Evolutionary conservation across 2,113 vertebrate genomes (phyloP).

Genomic region (Xenopus laevis): DNA sequence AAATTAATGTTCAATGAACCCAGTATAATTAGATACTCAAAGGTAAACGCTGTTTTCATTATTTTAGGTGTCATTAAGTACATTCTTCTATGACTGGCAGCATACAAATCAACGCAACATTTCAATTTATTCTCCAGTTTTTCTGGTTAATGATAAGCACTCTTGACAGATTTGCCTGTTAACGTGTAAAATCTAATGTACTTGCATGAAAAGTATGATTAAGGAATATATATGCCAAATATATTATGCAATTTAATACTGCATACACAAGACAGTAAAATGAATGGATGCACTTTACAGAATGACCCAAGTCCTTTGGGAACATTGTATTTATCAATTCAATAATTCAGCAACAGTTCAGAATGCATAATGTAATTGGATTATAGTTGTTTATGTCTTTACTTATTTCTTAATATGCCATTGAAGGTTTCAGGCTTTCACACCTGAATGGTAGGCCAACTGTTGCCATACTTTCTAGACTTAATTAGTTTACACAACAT

Average conservation of each 20-base stretch:
- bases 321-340: slow-evolving; percentile 59
- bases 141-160: slow-evolving; percentile 50
- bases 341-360: slow-evolving; percentile 56
- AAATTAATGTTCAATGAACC: slow-evolving; percentile 43
- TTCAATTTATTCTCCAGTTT: slow-evolving; percentile 44
- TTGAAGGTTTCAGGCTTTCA: slow-evolving; percentile 9
- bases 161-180: slow-evolving; percentile 53
- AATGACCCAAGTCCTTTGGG: slow-evolving; percentile 64
- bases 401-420: slow-evolving; percentile 48
- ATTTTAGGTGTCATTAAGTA: slow-evolving; percentile 45
- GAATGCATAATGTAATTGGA: slow-evolving; percentile 56
- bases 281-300: slow-evolving; percentile 65
- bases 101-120: slow-evolving; percentile 34
- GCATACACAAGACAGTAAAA: slow-evolving; percentile 63
- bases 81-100: slow-evolving; percentile 45
- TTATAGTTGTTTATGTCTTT: slow-evolving; percentile 54
- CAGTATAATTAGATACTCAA: slow-evolving; percentile 38
- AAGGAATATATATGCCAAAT: slow-evolving; percentile 58
- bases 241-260: slow-evolving; percentile 56
- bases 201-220: slow-evolving; percentile 59
- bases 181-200: slow-evolving; percentile 58
- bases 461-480: neutral
- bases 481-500: neutral
- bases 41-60: slow-evolving; percentile 42
- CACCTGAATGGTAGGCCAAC: slow-evolving; percentile 18